A percentile compares a stretch with the other conserved stretches of the same genome.
Evolutionary conservation across 2,888 invertebrate species (phyloP).

Genomic region (Apoderus coryli): DNA sequence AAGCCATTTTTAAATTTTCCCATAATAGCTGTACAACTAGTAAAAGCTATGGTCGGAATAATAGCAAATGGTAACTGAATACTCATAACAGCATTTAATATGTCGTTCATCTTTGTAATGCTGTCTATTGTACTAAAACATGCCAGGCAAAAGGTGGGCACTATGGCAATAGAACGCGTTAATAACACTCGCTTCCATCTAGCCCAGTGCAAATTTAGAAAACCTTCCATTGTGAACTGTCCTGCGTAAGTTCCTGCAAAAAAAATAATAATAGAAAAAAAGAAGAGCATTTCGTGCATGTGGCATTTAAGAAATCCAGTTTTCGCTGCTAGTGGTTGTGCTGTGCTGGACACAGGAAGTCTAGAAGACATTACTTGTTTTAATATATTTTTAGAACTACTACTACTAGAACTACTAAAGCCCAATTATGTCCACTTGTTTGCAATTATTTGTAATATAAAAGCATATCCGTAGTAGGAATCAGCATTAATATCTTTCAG

Average conservation of each 20-base stretch:
- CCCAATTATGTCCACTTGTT: too few species aligned
- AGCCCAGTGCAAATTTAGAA: constrained; percentile 69
- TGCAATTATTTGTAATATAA: too few species aligned
- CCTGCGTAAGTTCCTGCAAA: constrained; percentile 52
- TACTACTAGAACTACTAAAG: too few species aligned
- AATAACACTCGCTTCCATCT: constrained; percentile 70
- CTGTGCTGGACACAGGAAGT: too few species aligned
- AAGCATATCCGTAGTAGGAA: too few species aligned
- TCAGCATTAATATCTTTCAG: too few species aligned
- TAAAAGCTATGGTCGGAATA: constrained; percentile 75
- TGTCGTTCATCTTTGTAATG: constrained; percentile 69
- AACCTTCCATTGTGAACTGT: constrained; percentile 81
- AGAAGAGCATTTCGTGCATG: too few species aligned
- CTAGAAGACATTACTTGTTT: too few species aligned
- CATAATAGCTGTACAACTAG: constrained; percentile 65
- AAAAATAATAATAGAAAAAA: constrained; percentile 5
- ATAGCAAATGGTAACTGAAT: constrained; percentile 78
- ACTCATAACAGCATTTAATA: constrained; percentile 75
- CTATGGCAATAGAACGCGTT: constrained; percentile 70
- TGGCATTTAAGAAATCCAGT: too few species aligned
- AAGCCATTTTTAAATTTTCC: constrained; percentile 69
- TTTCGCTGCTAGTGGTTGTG: too few species aligned
- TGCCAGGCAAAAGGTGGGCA: constrained; percentile 55
- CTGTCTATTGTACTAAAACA: constrained; percentile 51
- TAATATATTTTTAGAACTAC: too few species aligned